Evolutionary conservation across 2,113 vertebrate genomes (phyloP), one percentile per base, ranked within the genome.

Genomic region (Halichoerus grypus): DNA sequence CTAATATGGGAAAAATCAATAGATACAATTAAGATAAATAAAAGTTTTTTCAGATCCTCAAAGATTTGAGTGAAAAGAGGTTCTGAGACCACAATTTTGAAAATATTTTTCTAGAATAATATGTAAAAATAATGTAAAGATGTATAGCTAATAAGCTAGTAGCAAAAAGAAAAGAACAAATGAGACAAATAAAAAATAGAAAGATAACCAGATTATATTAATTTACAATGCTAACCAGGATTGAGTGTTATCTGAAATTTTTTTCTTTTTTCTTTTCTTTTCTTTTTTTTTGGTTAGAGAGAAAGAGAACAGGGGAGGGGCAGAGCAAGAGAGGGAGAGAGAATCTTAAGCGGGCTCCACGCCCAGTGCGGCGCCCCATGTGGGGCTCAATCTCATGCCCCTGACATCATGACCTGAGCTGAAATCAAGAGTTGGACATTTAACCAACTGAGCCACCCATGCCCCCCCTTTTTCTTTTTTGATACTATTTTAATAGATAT

Each of bases 51-150:
- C 18, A 31, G 15, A 3, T 84, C 26, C 74, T 79, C 26, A 59
- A 46, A 51, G 28, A 51, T 51, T 51, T 51, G 36, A 65, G 55
- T 61, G 14, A 80, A 84, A 65, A 81, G 24, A 28, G 19, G 15
- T 88, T 63, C 71, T 95, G 65, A 88, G 87, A 87, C 72, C 18
- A 97, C 79, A 91, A 67, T 72, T 93, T 96, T 96, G 33, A 96
- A 97, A 93, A 4, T 46, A 57, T 9, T 84, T 63, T 5, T 33
- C 33, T 90, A 86, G 74, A 86, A 94, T 86, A 92, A 92, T 11
- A 71, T 39, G 55, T 90, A 65, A 65, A 92, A 61, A 59, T 53
- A 79, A 87, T 61, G 11, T 24, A 93, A 83, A 91, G 39, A 91
- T 89, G 14, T 39, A 92, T 16, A 92, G 42, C 33, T 79, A 85